These are phyloP conservation scores for Gallinago media DNA, from an alignment of 2,113 vertebrate genomes.

Conservation along the genomic window DNA sequence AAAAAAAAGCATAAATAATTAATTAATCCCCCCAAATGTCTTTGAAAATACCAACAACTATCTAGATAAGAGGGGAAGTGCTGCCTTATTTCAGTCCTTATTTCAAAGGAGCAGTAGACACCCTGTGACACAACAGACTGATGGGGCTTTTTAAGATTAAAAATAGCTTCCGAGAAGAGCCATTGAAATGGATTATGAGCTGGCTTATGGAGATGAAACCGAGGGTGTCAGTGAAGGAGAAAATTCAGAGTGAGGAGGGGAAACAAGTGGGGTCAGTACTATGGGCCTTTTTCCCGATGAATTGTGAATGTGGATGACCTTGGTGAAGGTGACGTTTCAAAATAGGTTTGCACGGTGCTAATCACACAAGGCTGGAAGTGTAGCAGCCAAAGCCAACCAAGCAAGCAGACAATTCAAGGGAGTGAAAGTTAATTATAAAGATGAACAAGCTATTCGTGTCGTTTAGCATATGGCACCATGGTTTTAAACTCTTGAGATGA, in stretches of 20 bases:
- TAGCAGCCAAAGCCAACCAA: neutral
- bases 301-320: neutral
- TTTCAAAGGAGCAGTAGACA: conserved; percentile 37
- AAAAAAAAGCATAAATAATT: conserved; percentile 7
- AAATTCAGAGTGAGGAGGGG: neutral
- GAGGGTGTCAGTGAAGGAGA: neutral
- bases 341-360: neutral
- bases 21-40: neutral
- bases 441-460: neutral
- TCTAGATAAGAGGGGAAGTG: neutral
- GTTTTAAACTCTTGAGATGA: neutral
- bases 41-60: conserved; percentile 50
- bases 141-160: conserved; percentile 63
- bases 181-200: conserved; percentile 64
- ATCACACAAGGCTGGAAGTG: neutral
- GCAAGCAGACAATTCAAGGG: neutral
- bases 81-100: conserved; percentile 15
- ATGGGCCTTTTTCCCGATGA: neutral
- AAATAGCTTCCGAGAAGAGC: conserved; percentile 64
- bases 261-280: conserved; percentile 19
- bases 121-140: conserved; percentile 18
- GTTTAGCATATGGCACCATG: neutral
- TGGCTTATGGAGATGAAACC: conserved; percentile 26
- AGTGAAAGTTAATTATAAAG: conserved; percentile 14
- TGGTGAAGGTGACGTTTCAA: conserved; percentile 31